Conservation (phyloP, 2,888 invertebrate genomes). For the Synergus laeviventris region DNA sequence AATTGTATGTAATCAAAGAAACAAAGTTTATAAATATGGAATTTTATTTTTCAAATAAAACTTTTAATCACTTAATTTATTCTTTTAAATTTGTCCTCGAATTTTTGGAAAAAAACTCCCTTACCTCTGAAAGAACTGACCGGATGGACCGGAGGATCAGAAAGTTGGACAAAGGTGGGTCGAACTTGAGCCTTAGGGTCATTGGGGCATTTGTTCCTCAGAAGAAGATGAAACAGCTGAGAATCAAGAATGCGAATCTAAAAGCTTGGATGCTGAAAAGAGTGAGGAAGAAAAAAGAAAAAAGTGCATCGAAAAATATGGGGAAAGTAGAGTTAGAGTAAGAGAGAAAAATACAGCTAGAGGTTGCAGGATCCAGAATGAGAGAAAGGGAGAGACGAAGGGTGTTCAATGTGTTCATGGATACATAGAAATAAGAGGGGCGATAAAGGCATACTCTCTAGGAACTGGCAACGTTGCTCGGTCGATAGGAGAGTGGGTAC, state of each 20-base stretch:
- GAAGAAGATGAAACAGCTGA: conserved; percentile 20
- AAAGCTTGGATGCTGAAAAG: conserved; percentile 43
- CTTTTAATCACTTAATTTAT: too few species aligned
- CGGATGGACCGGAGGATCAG: neutral
- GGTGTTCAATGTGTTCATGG: conserved; percentile 53
- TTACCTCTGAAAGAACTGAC: neutral
- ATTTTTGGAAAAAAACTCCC: neutral
- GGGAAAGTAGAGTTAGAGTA: conserved; percentile 45
- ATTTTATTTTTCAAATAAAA: too few species aligned
- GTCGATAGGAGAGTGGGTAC: conserved; percentile 74
- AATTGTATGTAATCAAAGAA: too few species aligned
- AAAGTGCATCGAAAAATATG: conserved; percentile 46
- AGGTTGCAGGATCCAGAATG: conserved; percentile 36
- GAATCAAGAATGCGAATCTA: neutral
- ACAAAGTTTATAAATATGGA: too few species aligned
- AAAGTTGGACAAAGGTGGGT: conserved; percentile 20
- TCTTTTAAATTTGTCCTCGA: too few species aligned
- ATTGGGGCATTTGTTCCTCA: conserved; percentile 23
- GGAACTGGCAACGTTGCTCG: conserved; percentile 72
- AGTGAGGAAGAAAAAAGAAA: conserved; percentile 42
- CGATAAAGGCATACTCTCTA: conserved; percentile 70
- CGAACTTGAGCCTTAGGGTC: conserved; percentile 9
- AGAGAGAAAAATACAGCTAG: conserved; percentile 45
- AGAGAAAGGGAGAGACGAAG: conserved; percentile 54
- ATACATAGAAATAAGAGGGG: conserved; percentile 64